These are phyloP conservation scores for Loriculus beryllinus DNA, from an alignment of 2,797 vertebrate genomes.

Conservation along the genomic window DNA sequence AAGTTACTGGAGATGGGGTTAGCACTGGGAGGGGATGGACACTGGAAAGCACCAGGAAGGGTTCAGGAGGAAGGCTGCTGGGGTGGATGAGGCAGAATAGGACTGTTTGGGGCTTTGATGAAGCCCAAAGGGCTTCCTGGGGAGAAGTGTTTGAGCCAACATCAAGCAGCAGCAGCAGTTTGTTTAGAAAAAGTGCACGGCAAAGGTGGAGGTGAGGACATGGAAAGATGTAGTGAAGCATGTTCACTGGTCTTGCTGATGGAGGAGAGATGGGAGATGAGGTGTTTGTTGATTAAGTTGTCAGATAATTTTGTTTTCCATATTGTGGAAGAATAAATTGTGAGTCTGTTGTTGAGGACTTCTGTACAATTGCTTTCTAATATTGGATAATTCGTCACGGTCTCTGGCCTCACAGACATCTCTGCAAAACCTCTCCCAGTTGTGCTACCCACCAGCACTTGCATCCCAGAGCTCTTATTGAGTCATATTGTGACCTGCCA, in stretches of 20 bases:
- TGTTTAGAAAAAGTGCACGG: background rate
- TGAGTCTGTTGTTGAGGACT: background rate
- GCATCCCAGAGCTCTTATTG: background rate
- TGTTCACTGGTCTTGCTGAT: background rate
- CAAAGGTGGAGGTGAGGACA: background rate
- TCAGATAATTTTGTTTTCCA: background rate
- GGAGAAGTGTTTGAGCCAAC: background rate
- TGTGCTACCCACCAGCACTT: background rate
- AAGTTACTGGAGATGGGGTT: background rate
- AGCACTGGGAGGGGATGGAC: background rate
- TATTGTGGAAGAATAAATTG: background rate
- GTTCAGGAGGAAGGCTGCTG: background rate
- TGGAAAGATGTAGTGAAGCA: background rate
- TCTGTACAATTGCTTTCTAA: background rate
- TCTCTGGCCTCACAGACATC: background rate
- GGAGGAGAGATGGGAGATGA: background rate
- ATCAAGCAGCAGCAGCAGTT: background rate
- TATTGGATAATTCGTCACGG: background rate
- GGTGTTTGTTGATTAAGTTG: background rate
- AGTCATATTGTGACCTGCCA: background rate
- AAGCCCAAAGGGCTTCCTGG: background rate
- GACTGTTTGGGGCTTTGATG: background rate
- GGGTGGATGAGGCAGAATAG: background rate
- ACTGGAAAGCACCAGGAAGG: accelerated
- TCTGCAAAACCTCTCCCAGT: background rate